These are phyloP conservation scores for Aporrectodea caliginosa DNA, from an alignment of 1,140 invertebrate species.

Conservation along the genomic window DNA sequence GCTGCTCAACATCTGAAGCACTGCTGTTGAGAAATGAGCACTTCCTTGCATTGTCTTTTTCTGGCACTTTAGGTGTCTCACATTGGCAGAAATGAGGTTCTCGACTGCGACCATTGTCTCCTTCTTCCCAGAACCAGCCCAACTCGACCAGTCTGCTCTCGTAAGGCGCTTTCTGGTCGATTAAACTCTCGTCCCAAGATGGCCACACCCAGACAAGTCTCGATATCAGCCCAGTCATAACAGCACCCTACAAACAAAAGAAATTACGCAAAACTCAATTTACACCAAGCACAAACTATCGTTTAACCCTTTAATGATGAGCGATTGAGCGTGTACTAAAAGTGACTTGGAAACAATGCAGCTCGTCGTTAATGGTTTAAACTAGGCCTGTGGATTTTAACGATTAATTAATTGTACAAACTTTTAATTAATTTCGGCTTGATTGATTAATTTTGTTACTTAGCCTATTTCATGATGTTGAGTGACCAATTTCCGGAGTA, in stretches of 20 bases:
- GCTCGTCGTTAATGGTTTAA: neutral
- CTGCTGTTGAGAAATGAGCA: neutral
- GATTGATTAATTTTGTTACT: no score
- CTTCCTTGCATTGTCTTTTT: no score
- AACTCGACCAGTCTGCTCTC: conserved; percentile 23
- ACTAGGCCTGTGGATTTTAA: no score
- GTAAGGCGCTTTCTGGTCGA: conserved; percentile 30
- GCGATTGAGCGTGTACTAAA: neutral
- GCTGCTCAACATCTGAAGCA: neutral
- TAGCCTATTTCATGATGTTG: no score
- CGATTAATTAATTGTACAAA: no score
- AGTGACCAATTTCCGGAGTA: no score
- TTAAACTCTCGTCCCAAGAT: conserved; percentile 37
- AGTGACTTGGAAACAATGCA: neutral
- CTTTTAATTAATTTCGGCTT: no score
- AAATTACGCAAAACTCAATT: neutral
- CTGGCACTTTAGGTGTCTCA: conserved; percentile 21
- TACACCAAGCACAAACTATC: neutral
- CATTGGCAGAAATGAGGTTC: conserved; percentile 29
- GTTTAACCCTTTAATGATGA: neutral
- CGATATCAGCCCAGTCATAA: conserved; percentile 38
- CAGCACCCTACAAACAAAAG: conserved; percentile 38
- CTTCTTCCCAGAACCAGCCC: conserved; percentile 30
- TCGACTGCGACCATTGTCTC: conserved; percentile 32
- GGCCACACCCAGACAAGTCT: conserved; percentile 47